phyloP scores from a whole-genome alignment of 2,888 invertebrate species.

The Encarsia formosa region DNA sequence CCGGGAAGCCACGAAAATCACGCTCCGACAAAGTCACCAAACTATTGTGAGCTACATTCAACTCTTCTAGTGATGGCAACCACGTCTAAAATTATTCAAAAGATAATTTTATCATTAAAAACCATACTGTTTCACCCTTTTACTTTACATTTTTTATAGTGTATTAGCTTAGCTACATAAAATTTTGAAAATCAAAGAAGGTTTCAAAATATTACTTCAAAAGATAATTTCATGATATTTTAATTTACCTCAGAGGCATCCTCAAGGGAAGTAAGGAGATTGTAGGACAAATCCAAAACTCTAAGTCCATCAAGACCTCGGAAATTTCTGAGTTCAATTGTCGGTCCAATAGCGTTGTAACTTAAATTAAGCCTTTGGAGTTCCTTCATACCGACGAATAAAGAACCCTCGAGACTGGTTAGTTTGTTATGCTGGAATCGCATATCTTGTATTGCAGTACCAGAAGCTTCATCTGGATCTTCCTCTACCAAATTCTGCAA shows the following conservation, averaged over 20 bases:
- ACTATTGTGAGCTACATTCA: slow-evolving; percentile 74
- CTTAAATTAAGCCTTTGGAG: slow-evolving; percentile 70
- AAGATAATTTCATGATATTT: too few species aligned
- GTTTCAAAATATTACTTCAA: too few species aligned
- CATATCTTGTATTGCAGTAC: slow-evolving; percentile 66
- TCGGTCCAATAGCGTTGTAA: slow-evolving; percentile 66
- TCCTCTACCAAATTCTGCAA: slow-evolving; percentile 72
- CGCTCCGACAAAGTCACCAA: slow-evolving; percentile 66
- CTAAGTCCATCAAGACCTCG: slow-evolving; percentile 72
- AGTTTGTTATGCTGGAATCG: slow-evolving; percentile 72
- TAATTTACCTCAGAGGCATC: slow-evolving; percentile 79
- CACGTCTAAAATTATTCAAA: too few species aligned
- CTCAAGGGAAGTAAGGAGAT: slow-evolving; percentile 71
- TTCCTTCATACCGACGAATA: slow-evolving; percentile 69
- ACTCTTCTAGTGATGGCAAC: slow-evolving; percentile 70
- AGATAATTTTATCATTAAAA: too few species aligned
- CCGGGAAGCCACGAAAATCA: slow-evolving; percentile 79
- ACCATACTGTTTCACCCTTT: too few species aligned
- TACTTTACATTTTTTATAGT: too few species aligned
- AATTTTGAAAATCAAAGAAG: slow-evolving; percentile 1
- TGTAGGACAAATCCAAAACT: slow-evolving; percentile 73
- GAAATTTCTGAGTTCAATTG: slow-evolving; percentile 73
- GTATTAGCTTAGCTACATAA: too few species aligned
- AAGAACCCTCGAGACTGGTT: slow-evolving; percentile 66
- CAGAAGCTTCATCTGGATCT: slow-evolving; percentile 53